Evolutionary conservation across 2,888 invertebrate genomes (phyloP).

Genomic region (Lepas anatifera): DNA sequence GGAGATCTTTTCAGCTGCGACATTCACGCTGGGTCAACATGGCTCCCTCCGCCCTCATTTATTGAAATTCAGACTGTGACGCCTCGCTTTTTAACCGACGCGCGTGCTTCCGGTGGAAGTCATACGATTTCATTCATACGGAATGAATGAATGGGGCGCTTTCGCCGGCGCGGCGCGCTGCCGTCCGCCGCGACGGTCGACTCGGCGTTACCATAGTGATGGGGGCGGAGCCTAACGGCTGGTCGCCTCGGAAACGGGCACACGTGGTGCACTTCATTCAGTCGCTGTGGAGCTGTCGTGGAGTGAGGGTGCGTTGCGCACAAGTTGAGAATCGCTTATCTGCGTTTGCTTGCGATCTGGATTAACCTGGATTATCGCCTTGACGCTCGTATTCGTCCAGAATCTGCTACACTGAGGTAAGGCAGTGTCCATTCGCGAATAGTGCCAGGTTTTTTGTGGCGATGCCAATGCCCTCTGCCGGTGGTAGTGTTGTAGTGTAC

Average conservation of each 20-base stretch:
- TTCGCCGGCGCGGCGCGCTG: background rate
- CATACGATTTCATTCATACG: conserved; percentile 10
- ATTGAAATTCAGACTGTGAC: conserved; percentile 5
- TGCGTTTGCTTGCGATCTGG: background rate
- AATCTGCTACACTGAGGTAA: background rate
- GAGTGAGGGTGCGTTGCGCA: background rate
- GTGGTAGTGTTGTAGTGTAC: background rate
- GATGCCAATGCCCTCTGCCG: background rate
- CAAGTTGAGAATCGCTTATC: background rate
- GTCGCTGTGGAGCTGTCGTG: background rate
- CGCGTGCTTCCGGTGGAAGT: conserved; percentile 4
- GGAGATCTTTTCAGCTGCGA: background rate
- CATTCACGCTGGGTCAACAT: background rate
- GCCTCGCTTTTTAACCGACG: conserved; percentile 3
- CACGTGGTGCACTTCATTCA: conserved; percentile 6
- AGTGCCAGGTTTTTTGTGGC: background rate
- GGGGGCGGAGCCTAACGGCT: background rate
- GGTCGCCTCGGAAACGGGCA: conserved; percentile 8
- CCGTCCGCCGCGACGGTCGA: background rate
- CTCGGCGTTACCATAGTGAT: background rate
- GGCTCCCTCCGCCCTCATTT: background rate
- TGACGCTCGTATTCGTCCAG: background rate
- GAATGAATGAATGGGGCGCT: conserved; percentile 10
- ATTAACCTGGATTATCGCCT: background rate
- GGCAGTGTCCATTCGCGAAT: background rate